Percentiles rank a stretch among this genome's conserved stretches.
These are phyloP conservation scores for Gonatopus flavifemur DNA, from an alignment of 1,140 invertebrate genomes.

Conservation along the genomic window DNA sequence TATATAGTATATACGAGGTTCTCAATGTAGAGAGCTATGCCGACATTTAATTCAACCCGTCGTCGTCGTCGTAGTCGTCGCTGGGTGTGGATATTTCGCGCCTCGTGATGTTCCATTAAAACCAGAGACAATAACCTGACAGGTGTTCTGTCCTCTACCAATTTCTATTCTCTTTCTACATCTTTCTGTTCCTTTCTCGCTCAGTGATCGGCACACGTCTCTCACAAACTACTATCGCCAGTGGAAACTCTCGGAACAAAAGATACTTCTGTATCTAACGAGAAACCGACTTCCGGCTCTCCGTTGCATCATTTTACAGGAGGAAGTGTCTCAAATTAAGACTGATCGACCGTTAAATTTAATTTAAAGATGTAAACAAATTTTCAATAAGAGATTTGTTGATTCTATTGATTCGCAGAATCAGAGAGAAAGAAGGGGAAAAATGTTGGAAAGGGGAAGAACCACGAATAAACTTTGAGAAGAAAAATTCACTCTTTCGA, in stretches of 20 bases:
- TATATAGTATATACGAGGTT: too few relatives aligned
- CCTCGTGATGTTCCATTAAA: slow-evolving; percentile 54
- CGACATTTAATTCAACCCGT: slow-evolving; percentile 45
- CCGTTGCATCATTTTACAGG: slow-evolving; percentile 8
- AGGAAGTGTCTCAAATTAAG: too few relatives aligned
- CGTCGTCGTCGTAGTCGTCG: too few relatives aligned
- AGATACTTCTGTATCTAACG: slow-evolving; percentile 27
- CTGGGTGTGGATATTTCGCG: slow-evolving; percentile 45
- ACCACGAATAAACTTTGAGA: too few relatives aligned
- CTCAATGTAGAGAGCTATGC: slow-evolving; percentile 28
- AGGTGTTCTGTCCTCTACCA: slow-evolving; percentile 28
- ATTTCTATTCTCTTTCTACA: background rate
- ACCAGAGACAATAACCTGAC: slow-evolving; percentile 57
- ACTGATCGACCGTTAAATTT: too few relatives aligned
- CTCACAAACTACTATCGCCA: slow-evolving; percentile 10
- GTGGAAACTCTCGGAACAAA: slow-evolving; percentile 14
- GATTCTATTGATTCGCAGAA: too few relatives aligned
- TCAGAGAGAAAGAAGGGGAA: too few relatives aligned
- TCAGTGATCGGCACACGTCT: slow-evolving; percentile 42
- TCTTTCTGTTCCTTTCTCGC: slow-evolving; percentile 1
- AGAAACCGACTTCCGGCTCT: slow-evolving; percentile 34
- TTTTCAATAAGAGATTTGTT: too few relatives aligned
- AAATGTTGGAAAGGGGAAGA: too few relatives aligned
- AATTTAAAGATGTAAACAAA: too few relatives aligned
- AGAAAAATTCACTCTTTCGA: too few relatives aligned